Percentiles rank a stretch among this genome's conserved stretches.
Evolutionary conservation across 2,888 invertebrate species (phyloP).

Genomic region (Leptodirus hochenwartii): DNA sequence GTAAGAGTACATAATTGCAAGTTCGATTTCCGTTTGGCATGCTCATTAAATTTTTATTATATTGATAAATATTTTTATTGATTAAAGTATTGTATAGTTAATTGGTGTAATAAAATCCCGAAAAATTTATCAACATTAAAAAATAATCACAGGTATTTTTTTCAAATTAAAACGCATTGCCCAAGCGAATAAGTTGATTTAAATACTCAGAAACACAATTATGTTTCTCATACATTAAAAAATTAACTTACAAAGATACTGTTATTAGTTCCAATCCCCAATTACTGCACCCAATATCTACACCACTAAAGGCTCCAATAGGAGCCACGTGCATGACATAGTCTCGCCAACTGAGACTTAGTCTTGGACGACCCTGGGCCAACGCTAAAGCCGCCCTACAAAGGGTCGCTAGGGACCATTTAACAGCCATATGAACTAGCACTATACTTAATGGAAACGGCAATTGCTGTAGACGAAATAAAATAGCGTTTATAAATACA

Average conservation of each 20-base stretch:
- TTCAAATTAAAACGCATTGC: too few relatives aligned
- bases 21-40: too few relatives aligned
- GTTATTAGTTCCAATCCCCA: slow-evolving; percentile 95
- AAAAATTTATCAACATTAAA: too few relatives aligned
- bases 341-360: slow-evolving; percentile 54
- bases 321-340: slow-evolving; percentile 66
- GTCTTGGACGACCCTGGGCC: slow-evolving; percentile 40
- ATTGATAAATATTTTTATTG: too few relatives aligned
- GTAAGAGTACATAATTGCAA: too few relatives aligned
- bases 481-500: slow-evolving; percentile 4
- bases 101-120: too few relatives aligned
- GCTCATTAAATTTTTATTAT: too few relatives aligned
- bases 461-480: slow-evolving; percentile 43
- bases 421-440: slow-evolving; percentile 73
- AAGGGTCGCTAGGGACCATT: slow-evolving; percentile 62
- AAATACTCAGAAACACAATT: slow-evolving; percentile 5
- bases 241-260: slow-evolving; percentile 58
- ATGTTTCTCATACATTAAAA: slow-evolving; percentile 6
- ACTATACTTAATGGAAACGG: slow-evolving; percentile 82
- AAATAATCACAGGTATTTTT: too few relatives aligned
- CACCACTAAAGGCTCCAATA: slow-evolving; percentile 80
- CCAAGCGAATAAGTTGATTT: too few relatives aligned
- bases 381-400: slow-evolving; percentile 40
- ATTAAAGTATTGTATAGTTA: too few relatives aligned
- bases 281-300: slow-evolving; percentile 95